Evolutionary conservation across 2,113 vertebrate genomes (phyloP).

Genomic region (Leucosticte australis): DNA sequence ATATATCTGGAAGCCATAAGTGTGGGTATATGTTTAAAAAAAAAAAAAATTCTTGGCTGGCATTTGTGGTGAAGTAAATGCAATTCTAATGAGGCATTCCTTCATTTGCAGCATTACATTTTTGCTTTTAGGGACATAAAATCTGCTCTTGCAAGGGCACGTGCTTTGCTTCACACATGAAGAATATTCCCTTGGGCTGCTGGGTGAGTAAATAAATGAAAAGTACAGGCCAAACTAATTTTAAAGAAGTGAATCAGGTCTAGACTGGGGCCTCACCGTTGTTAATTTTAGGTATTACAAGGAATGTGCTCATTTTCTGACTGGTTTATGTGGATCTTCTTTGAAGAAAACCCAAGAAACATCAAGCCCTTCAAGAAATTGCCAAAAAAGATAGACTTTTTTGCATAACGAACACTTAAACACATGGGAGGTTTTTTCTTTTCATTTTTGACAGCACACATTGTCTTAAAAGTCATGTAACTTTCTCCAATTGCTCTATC

Average conservation of each 20-base stretch:
- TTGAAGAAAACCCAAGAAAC: constrained; percentile 38
- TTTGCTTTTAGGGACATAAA: constrained; percentile 35
- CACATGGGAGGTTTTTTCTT: not conserved
- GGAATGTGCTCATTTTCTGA: not conserved
- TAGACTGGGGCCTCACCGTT: not conserved
- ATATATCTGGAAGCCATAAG: not conserved
- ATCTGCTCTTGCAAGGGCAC: constrained; percentile 4
- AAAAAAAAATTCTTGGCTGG: not conserved
- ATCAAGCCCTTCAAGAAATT: not conserved
- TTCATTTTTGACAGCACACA: not conserved
- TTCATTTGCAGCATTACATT: not conserved
- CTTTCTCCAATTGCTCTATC: not conserved
- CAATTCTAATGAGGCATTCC: constrained; percentile 17
- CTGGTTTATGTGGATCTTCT: not conserved
- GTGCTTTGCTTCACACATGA: constrained; percentile 14
- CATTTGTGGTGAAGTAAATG: not conserved
- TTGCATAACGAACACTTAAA: not conserved
- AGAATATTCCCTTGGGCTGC: constrained; percentile 13
- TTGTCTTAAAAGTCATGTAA: not conserved
- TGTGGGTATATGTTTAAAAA: not conserved
- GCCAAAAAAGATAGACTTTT: not conserved
- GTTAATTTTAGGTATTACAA: constrained; percentile 9
- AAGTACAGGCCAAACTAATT: constrained; percentile 13
- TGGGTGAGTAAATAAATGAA: constrained; percentile 31
- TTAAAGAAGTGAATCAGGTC: constrained; percentile 22